Conservation (phyloP, 2,888 invertebrate species). For the Dermolepida albohirtum region DNA sequence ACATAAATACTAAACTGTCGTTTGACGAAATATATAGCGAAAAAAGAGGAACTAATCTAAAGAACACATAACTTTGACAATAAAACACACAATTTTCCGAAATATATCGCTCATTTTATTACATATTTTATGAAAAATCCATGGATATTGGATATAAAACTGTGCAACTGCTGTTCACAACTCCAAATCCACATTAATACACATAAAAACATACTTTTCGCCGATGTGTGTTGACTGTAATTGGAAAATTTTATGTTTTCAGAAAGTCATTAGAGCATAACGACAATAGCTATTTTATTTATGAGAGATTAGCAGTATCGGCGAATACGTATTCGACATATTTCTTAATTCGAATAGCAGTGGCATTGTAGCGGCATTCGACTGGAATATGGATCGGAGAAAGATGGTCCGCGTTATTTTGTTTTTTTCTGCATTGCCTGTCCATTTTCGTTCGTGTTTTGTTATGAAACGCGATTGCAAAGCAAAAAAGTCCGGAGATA, state of each 20-base stretch:
- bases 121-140: constrained; percentile 38
- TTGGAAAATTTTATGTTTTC: constrained; percentile 34
- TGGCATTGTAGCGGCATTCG: not conserved
- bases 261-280: constrained; percentile 15
- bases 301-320: constrained; percentile 8
- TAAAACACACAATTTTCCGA: constrained; percentile 40
- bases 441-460: constrained; percentile 14
- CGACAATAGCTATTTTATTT: constrained; percentile 34
- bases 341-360: constrained; percentile 24
- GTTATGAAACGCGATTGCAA: constrained; percentile 1
- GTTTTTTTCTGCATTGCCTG: constrained; percentile 3
- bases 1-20: constrained; percentile 19
- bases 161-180: constrained; percentile 28
- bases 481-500: constrained; percentile 6
- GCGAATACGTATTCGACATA: constrained; percentile 11
- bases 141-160: constrained; percentile 37
- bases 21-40: constrained; percentile 21
- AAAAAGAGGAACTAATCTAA: constrained; percentile 37
- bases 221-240: constrained; percentile 17
- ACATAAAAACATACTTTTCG: constrained; percentile 30
- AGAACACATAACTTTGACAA: constrained; percentile 38
- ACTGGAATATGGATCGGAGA: not conserved
- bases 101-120: constrained; percentile 40
- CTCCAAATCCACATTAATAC: constrained; percentile 34
- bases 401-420: not conserved